Evolutionary conservation across 2,113 vertebrate species (phyloP), one percentile per base, ranked within the genome.

Genomic region (Gymnocephalus cernua): DNA sequence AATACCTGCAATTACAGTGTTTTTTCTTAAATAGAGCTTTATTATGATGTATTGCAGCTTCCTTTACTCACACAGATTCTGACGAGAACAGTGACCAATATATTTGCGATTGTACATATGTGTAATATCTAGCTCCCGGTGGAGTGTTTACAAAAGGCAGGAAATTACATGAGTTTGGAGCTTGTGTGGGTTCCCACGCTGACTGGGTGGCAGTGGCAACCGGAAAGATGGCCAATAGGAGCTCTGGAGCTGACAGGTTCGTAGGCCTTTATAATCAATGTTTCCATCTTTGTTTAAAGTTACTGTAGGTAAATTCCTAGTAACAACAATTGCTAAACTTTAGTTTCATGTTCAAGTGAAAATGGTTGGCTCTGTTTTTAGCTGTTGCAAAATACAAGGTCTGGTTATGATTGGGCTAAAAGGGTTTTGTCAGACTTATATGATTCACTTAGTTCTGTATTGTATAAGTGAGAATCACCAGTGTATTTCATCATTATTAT

Each of bases 141-240:
- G 27, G 69, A 86, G 73, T 94, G 91, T 92, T 92, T 92, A 91
- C 79, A 69, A 88, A 88, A 91, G 65, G 57, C 69, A 91, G 86
- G 86, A 91, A 92, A 87, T 91, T 77, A 91, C 85, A 83, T 57
- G 85, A 82, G 80, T 77, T 70, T 32, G 64, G 68, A 82, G 74
- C 53, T 77, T 76, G 79, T 89, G 80, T 75, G 70, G 47, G 70
- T 91, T 91, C 82, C 87, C 85, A 89, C 70, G 59, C 87, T 74
- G 68, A 77, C 74, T 87, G 77, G 74, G 76, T 86, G 86, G 84
- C 78, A 84, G 63, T 68, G 59, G 78, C 38, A 80, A 76, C 47
- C 58, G 32, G 15, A 77, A 64, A 21, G 73, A 74, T 65, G 67
- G 58, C 68, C 63, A 72, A 50, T 82, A 23, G 56, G 35, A 81